Evolutionary conservation across 2,113 vertebrate species (phyloP).

Genomic region (Tachysurus vachellii): DNA sequence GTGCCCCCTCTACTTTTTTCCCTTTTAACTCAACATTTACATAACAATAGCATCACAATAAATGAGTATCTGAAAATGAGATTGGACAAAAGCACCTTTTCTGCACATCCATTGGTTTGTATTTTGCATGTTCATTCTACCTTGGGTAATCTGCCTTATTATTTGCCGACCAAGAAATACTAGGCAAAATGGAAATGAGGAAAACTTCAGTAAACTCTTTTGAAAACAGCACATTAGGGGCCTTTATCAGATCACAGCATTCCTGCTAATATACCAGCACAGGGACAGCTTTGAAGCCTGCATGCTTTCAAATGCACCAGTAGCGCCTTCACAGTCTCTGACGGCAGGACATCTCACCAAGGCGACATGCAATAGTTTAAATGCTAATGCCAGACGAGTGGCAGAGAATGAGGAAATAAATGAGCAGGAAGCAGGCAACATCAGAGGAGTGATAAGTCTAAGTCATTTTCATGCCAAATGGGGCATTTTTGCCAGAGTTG

Average conservation of each 20-base stretch:
- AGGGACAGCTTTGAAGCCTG: conserved; percentile 57
- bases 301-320: conserved; percentile 36
- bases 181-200: conserved; percentile 62
- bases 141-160: conserved; percentile 49
- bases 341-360: conserved; percentile 49
- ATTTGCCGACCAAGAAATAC: conserved; percentile 43
- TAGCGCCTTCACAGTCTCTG: conserved; percentile 40
- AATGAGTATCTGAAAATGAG: conserved; percentile 38
- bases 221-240: conserved; percentile 66
- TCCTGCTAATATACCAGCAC: conserved; percentile 38
- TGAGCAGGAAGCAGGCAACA: conserved; percentile 53
- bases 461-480: conserved; percentile 61
- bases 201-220: conserved; percentile 64
- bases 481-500: conserved; percentile 61
- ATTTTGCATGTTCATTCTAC: conserved; percentile 35
- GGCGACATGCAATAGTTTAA: conserved; percentile 58
- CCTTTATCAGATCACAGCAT: conserved; percentile 70
- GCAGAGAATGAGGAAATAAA: conserved; percentile 48
- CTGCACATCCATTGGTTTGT: conserved; percentile 28
- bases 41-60: conserved; percentile 48
- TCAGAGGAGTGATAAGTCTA: conserved; percentile 64
- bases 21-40: conserved; percentile 41
- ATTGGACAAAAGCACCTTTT: conserved; percentile 50
- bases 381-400: conserved; percentile 68
- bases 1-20: not conserved